Percentiles rank a stretch among this genome's conserved stretches.
phyloP scores from a whole-genome alignment of 2,113 vertebrate species.

The Haemorhous mexicanus region DNA sequence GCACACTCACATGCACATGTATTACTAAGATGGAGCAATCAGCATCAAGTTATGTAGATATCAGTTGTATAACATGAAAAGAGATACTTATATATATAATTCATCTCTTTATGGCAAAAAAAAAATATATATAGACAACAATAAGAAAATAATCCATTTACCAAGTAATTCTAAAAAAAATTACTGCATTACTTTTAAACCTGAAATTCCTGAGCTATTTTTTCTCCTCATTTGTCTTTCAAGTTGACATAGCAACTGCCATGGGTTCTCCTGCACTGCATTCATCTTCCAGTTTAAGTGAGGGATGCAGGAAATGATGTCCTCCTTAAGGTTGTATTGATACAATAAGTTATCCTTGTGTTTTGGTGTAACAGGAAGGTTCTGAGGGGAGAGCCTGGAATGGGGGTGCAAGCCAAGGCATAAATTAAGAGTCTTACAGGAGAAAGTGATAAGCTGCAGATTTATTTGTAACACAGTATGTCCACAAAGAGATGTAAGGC shows the following conservation, averaged over 20 bases:
- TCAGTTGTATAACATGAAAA: not conserved
- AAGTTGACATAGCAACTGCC: not conserved
- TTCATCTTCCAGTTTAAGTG: not conserved
- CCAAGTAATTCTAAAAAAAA: not conserved
- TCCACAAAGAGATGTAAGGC: not conserved
- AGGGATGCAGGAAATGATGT: not conserved
- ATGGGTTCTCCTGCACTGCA: not conserved
- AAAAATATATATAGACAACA: not conserved
- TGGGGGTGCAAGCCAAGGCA: not conserved
- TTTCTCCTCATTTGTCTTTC: not conserved
- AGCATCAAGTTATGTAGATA: not conserved
- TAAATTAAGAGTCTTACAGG: not conserved
- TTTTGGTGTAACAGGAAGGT: not conserved
- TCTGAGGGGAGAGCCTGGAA: not conserved
- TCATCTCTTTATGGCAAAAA: not conserved
- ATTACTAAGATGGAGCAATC: not conserved
- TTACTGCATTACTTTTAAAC: not conserved
- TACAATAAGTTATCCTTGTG: not conserved
- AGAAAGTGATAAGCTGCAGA: not conserved
- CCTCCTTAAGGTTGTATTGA: not conserved
- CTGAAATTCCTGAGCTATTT: not conserved
- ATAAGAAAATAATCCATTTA: not conserved
- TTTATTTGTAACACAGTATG: not conserved
- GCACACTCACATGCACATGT: not conserved
- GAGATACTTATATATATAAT: not conserved